Percentiles rank a stretch among this genome's conserved stretches.
These are phyloP conservation scores for Dendrophyllia cribrosa DNA, from an alignment of 64 coral and sea anemone genomes.

Conservation along the genomic window DNA sequence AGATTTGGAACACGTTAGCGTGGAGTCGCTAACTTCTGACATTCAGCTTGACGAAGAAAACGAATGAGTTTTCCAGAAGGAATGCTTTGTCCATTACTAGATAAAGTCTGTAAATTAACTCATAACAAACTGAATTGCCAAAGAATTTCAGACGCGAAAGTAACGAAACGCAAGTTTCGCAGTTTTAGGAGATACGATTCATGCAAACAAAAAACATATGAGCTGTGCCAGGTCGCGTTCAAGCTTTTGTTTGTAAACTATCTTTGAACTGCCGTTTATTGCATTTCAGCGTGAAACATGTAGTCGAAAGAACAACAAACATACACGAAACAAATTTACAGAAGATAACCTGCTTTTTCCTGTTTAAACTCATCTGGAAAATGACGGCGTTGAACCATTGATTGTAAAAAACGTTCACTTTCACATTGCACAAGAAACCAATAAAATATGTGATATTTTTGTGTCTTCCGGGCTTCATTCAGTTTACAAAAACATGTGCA, in stretches of 20 bases:
- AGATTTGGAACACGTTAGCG: conserved; percentile 51
- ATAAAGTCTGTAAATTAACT: background rate
- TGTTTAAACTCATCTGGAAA: background rate
- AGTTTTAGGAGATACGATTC: too few relatives aligned
- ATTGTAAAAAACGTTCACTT: background rate
- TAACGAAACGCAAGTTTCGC: too few relatives aligned
- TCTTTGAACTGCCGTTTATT: background rate
- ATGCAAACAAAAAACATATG: background rate
- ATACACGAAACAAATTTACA: conserved; percentile 8
- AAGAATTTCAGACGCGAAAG: too few relatives aligned
- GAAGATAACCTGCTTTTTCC: background rate
- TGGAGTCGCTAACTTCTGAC: conserved; percentile 26
- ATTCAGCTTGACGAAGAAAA: conserved; percentile 37
- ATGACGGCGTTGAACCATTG: too few relatives aligned
- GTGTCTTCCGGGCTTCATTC: background rate
- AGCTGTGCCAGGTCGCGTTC: background rate
- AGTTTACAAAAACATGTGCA: conserved; percentile 38
- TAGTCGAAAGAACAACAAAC: conserved; percentile 16
- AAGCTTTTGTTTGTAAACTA: background rate
- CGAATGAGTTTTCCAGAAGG: background rate
- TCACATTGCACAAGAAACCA: background rate
- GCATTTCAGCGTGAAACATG: background rate
- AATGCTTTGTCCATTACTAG: background rate
- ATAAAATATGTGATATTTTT: background rate
- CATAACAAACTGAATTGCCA: background rate